phyloP scores from a whole-genome alignment of 2,797 vertebrate species.

The Balearica regulorum region DNA sequence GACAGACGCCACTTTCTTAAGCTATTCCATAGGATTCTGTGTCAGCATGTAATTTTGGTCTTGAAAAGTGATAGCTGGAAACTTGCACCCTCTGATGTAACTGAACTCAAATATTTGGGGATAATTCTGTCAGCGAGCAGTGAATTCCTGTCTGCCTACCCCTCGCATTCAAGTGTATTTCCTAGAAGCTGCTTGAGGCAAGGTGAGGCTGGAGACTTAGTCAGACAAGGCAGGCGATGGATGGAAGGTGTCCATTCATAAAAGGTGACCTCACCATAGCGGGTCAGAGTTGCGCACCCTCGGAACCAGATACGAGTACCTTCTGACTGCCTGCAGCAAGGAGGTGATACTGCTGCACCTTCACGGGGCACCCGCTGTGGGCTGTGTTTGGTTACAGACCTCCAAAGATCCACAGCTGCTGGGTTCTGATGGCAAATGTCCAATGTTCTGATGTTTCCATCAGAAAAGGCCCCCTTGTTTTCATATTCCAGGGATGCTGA shows the following conservation, averaged over 20 bases:
- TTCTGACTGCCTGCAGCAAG: background rate
- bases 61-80: background rate
- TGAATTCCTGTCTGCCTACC: background rate
- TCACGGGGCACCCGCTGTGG: rapidly evolving
- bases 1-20: background rate
- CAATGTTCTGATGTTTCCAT: rapidly evolving
- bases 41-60: background rate
- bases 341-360: background rate
- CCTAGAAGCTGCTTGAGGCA: background rate
- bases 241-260: background rate
- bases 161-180: background rate
- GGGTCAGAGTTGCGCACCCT: background rate
- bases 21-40: background rate
- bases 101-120: background rate
- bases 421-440: background rate
- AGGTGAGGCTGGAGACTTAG: background rate
- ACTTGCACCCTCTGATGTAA: background rate
- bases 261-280: background rate
- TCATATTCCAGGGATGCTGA: background rate
- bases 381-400: background rate
- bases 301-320: background rate
- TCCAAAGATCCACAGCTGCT: background rate
- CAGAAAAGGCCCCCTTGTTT: background rate
- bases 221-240: background rate
- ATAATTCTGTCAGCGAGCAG: background rate